Conservation (phyloP, 2,113 vertebrate species). For the Acrocephalus kingi region DNA sequence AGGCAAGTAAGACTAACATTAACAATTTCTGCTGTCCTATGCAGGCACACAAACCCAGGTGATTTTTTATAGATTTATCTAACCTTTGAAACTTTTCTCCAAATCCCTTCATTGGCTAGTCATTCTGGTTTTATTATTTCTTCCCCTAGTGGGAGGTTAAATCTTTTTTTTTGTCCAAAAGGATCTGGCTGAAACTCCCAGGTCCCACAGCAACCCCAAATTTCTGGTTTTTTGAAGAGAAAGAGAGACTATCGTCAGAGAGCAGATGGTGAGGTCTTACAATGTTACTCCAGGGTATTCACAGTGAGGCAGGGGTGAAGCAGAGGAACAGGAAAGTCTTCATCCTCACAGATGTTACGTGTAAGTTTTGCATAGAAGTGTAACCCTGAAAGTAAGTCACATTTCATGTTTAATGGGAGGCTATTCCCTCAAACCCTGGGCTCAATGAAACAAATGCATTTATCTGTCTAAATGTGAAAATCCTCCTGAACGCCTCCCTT, state of each 20-base stretch:
- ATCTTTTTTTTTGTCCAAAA: neutral
- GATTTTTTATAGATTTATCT: neutral
- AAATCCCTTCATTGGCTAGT: neutral
- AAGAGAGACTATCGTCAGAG: neutral
- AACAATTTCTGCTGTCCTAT: neutral
- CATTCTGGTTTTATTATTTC: neutral
- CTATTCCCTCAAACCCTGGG: neutral
- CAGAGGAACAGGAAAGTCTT: neutral
- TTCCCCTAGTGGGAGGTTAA: neutral
- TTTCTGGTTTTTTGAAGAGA: neutral
- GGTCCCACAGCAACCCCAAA: conserved; percentile 2
- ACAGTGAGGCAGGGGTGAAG: neutral
- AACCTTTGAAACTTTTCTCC: neutral
- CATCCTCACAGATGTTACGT: conserved; percentile 15
- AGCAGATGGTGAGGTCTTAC: conserved; percentile 45
- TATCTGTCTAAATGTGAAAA: neutral
- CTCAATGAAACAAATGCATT: neutral
- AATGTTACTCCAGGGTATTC: neutral
- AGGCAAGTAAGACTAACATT: neutral
- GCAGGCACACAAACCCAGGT: neutral
- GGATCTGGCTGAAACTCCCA: neutral
- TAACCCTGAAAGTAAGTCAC: neutral
- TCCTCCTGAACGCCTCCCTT: neutral
- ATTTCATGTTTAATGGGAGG: neutral
- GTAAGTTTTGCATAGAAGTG: neutral